Percentiles rank a stretch among this genome's conserved stretches.
Evolutionary conservation across 35 echinoderm and acorn worm genomes (phyloP).

Genomic region (Ophioderma brevispina): DNA sequence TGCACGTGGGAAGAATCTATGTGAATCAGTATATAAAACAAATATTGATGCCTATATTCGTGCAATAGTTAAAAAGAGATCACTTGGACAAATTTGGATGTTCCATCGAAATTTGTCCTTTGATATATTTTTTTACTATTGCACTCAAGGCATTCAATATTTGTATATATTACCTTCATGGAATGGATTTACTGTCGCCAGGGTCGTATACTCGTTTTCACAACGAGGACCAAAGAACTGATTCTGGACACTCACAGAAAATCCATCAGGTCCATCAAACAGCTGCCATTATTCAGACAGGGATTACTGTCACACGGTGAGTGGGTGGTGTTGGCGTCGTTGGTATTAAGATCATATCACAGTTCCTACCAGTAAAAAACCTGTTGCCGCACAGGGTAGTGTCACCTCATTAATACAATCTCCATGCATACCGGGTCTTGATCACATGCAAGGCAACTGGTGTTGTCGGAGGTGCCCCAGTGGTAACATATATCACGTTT

Average conservation of each 20-base stretch:
- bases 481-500: background rate
- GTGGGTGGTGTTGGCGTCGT: slow-evolving; percentile 9
- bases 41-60: too few species aligned
- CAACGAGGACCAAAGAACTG: slow-evolving; percentile 53
- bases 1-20: too few species aligned
- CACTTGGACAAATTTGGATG: too few species aligned
- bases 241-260: slow-evolving; percentile 43
- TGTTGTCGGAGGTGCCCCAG: background rate
- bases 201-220: slow-evolving; percentile 37
- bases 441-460: slow-evolving; percentile 31
- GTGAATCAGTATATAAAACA: too few species aligned
- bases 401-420: slow-evolving; percentile 49
- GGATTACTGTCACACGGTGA: slow-evolving; percentile 72
- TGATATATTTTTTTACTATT: too few species aligned
- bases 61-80: too few species aligned
- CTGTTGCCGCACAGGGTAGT: slow-evolving; percentile 51
- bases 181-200: slow-evolving; percentile 49
- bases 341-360: background rate
- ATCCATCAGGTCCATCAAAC: slow-evolving; percentile 36
- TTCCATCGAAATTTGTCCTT: too few species aligned
- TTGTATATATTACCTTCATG: background rate
- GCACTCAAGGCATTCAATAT: too few species aligned
- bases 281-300: slow-evolving; percentile 59
- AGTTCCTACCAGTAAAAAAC: slow-evolving; percentile 42
- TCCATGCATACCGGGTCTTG: slow-evolving; percentile 71